Percentiles rank a stretch among this genome's conserved stretches.
Conservation (phyloP, 2,888 invertebrate species). For the Helicoverpa assulta region DNA sequence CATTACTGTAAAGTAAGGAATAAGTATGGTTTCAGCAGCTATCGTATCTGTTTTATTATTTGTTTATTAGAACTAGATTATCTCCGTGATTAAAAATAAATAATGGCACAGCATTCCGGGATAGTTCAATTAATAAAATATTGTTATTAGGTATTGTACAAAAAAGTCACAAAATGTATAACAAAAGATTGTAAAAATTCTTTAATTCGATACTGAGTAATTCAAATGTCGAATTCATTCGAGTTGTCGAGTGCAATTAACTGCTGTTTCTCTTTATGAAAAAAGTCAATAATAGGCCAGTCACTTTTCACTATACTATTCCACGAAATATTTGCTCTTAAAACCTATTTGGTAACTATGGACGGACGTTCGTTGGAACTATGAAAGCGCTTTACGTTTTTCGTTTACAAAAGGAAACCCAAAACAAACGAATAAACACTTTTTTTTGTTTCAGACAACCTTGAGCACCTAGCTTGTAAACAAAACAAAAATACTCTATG, state of each 20-base stretch:
- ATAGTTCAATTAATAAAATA: too few relatives aligned
- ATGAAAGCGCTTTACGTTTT: constrained; percentile 1
- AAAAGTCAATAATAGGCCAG: constrained; percentile 1
- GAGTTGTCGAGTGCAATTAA: background rate
- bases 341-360: background rate
- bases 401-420: constrained; percentile 19
- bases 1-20: constrained; percentile 3
- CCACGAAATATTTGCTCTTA: background rate
- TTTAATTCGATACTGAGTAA: background rate
- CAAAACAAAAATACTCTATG: constrained; percentile 55
- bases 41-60: too few relatives aligned
- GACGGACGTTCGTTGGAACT: background rate
- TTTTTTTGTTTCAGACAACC: constrained; percentile 47
- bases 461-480: constrained; percentile 55
- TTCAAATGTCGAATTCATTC: constrained; percentile 19
- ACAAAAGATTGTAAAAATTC: background rate
- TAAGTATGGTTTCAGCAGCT: too few relatives aligned
- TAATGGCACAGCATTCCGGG: too few relatives aligned
- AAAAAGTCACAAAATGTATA: too few relatives aligned
- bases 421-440: constrained; percentile 25
- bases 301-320: constrained; percentile 12
- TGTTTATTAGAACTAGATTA: too few relatives aligned
- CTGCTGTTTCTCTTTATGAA: constrained; percentile 7
- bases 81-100: too few relatives aligned
- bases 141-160: background rate